A percentile compares a stretch with the other conserved stretches of the same genome.
Evolutionary conservation across 2,888 invertebrate species (phyloP).

Genomic region (Spatulosminthurus flaviceps): DNA sequence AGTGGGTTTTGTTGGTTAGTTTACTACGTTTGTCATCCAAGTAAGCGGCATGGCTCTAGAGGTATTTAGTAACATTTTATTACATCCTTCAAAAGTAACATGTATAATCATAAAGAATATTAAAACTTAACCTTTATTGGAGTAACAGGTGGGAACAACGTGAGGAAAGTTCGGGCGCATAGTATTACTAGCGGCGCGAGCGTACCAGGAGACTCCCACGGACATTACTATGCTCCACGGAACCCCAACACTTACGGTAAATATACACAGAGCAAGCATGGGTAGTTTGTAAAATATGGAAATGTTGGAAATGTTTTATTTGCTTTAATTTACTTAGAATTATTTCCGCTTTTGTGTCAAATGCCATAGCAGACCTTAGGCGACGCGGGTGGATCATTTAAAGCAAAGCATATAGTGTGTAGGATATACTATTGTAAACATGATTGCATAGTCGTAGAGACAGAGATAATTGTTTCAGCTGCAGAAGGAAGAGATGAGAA

Average conservation of each 20-base stretch:
- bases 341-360: no score
- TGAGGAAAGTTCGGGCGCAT: background rate
- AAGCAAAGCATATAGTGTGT: no score
- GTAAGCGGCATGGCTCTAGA: background rate
- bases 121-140: background rate
- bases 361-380: no score
- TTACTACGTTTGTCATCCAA: background rate
- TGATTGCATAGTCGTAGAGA: no score
- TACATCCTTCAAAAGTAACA: background rate
- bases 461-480: no score
- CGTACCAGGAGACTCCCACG: background rate
- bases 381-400: no score
- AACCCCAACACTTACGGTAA: background rate
- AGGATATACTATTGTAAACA: no score
- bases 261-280: no score
- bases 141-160: background rate
- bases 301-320: no score
- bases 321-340: no score
- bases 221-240: slow-evolving; percentile 12
- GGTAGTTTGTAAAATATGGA: no score
- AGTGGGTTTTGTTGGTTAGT: background rate
- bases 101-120: background rate
- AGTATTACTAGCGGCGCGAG: background rate
- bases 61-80: background rate
- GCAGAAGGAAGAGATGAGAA: no score